Evolutionary conservation across 1,140 invertebrate genomes (phyloP), one percentile per base, ranked within the genome.

Genomic region (Watersipora subatra): DNA sequence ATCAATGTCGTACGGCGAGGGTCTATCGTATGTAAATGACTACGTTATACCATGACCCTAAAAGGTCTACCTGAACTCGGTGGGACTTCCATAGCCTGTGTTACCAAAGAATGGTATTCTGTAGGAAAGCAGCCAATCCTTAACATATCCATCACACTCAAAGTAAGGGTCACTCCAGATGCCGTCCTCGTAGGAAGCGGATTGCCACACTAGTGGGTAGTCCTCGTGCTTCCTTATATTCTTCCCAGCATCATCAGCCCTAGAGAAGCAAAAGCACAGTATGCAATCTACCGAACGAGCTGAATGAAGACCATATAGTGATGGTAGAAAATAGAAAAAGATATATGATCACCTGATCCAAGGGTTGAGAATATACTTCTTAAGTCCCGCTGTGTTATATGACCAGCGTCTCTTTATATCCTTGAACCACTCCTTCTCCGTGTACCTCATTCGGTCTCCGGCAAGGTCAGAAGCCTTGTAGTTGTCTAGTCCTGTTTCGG

Each of bases 51-150:
- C n/a, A n/a, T n/a, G n/a, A n/a, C 34, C 7, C n/a, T n/a, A 24
- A 12, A 7, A 59, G 7, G 22, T 73, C 71, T 72, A 80, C 78
- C 77, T 77, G 66, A 79, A 81, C 67, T 80, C 78, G 27, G 78
- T 70, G 56, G 66, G 70, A 15, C 73, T 73, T 58, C 89, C 91
- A 59, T 97, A 84, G 76, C 87, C 89, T 77, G 97, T 93, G 87
- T 89, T 92, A 63, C 94, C 94, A 80, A 99, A 99, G 85, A 98
- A 97, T 63, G 94, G 94, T 63, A 87, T 87, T 62, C 90, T 88
- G 83, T 97, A 98, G 46, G 91, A 93, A 68, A 97, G 86, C 69
- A 96, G 85, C 95, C 94, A 98, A 82, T 92, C 91, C 72, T 92
- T 89, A 28, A 80, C 71, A 2, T 78, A 90, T 46, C 91, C 92